Conservation (phyloP, 2,888 invertebrate genomes). For the Microctonus aethiopoides region DNA sequence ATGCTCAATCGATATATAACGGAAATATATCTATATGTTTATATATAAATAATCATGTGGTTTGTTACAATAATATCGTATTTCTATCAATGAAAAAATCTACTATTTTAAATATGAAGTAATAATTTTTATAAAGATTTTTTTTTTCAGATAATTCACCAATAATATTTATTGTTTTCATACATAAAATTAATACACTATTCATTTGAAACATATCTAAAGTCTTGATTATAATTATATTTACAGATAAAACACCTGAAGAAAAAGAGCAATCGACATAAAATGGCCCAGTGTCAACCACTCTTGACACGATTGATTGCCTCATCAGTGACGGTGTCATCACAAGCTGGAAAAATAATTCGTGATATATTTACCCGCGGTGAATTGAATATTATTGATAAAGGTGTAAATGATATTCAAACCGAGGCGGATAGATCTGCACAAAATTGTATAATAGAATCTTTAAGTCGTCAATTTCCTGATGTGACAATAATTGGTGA, state of each 20-base stretch:
- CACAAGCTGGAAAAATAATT: conserved; percentile 88
- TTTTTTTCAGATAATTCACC: no score
- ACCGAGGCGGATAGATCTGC: conserved; percentile 98
- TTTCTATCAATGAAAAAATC: no score
- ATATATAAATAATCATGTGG: no score
- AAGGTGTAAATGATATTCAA: conserved; percentile 95
- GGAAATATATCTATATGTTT: no score
- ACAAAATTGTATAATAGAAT: conserved; percentile 92
- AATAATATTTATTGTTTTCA: no score
- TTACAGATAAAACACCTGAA: background rate
- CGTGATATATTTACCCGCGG: conserved; percentile 91
- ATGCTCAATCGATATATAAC: no score
- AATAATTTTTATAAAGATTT: no score
- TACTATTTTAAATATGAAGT: no score
- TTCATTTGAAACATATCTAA: no score
- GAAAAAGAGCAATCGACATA: no score
- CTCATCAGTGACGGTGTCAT: conserved; percentile 82
- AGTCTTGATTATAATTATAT: background rate
- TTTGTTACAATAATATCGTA: no score
- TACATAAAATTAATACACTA: no score
- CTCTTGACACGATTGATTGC: conserved; percentile 80
- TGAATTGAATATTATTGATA: conserved; percentile 91
- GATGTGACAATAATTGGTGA: conserved; percentile 89
- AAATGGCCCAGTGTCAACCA: conserved; percentile 75
- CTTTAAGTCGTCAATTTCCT: conserved; percentile 86